Evolutionary conservation across 2,888 invertebrate genomes (phyloP), one percentile per base, ranked within the genome.

Genomic region (Drosophila planitibia): DNA sequence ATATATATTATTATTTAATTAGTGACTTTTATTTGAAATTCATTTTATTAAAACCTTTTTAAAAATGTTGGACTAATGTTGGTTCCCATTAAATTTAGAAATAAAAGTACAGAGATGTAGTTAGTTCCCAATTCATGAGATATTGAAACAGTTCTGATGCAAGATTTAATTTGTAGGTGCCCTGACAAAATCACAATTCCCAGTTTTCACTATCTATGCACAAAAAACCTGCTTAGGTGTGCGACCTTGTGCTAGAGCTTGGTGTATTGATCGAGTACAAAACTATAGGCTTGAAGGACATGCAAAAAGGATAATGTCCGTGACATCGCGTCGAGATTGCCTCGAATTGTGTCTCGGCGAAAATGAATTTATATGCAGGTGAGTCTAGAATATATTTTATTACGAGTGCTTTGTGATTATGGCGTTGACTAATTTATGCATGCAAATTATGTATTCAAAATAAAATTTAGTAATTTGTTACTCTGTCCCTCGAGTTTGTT

Each of bases 181-280:
- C 1, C n/a, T 57, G 28, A 57, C 57, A 30, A 57, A 57, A 39
- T 98, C 98, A 37, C 98, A 98, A 94, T 98, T 98, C 94, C 98
- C 98, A 64, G 98, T 98, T 88, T 98, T 98, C 94, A 98, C 98
- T 79, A 97, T 98, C 93, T 98, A 98, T 95, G 98, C 98, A 83
- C 98, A 98, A 94, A 98, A 98, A 95, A 97, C 97, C 91, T 98
- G 98, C 93, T 95, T 98, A 91, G 97, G 97, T 71, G 97, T 97
- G 91, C 96, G 97, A 92, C 97, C 97, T 76, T 98, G 98, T 94
- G 97, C 97, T 91, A 95, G 97, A 85, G 97, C 98, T 74, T 98
- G 98, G 98, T 97, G 97, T 94, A 97, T 98, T 94, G 98, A 98
- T 94, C 95, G 98, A 89, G 98, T 98, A 70, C 97, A 97, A 93